Base-by-base conservation (phyloP, 1,140 invertebrate genomes). In the Pseudomyrmex gracilis region DNA sequence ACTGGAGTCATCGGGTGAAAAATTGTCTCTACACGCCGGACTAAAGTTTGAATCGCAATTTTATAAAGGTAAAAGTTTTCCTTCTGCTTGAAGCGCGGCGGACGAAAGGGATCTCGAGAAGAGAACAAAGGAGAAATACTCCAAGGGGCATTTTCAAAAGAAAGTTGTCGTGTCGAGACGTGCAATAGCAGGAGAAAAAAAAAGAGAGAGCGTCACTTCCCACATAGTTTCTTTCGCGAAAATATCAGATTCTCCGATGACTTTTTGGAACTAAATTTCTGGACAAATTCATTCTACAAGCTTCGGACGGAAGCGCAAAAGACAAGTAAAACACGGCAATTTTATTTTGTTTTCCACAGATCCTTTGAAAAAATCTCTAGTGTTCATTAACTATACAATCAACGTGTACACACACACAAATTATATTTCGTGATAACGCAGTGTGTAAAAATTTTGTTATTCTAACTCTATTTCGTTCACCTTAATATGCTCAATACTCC, bases 121-220 rank as follows among this genome's bases (percentile, higher is more conserved):
- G 45, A 73, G 51, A 73, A 70, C 51, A 70, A 80, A 71, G n/a
- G 43, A 15, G 24, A 47, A 57, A 53, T 20, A 63, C 53, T 86
- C 51, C n/a, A 43, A 53, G 49, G 55, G 73, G n/a, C 45, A 67
- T 87, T 86, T 73, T 73, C 47, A 76, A 82, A 77, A 83, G 85
- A 71, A 73, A 86, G 70, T 68, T 58, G 47, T 63, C 51, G 47
- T 67, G 67, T 66, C 63, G 53, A 60, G n/a, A 57, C 2, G 22
- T 10, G 61, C 34, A 34, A 34, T 34, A 34, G 34, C 34, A 60
- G 24, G 60, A 60, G 61, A 49, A 34, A 49, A 66, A 74, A 49
- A n/a, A 22, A 24, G 43, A 43, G 45, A 66, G 60, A 77, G 53
- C 67, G 63, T 77, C 61, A 10, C 2, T 22, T 55, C 8, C 64